Conservation (phyloP, 2,797 vertebrate genomes). For the Lepidocolaptes lacrymiger region DNA sequence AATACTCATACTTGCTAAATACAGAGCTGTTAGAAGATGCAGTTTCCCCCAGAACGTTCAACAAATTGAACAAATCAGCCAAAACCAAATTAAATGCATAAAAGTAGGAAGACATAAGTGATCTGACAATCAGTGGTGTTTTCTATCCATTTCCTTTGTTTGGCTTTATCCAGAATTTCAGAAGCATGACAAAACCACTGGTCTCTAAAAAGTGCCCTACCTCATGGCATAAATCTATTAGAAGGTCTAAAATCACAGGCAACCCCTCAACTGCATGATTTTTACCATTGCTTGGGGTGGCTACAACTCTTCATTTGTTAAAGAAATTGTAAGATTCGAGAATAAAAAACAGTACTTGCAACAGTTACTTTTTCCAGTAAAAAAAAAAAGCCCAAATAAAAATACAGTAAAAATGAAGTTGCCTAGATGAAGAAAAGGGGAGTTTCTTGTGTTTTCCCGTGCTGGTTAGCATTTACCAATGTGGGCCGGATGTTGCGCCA, state of each 20-base stretch:
- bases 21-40: constrained; percentile 31
- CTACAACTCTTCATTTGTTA: not conserved
- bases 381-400: not conserved
- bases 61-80: not conserved
- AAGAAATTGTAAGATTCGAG: not conserved
- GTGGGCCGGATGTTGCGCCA: not conserved
- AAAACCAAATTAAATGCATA: not conserved
- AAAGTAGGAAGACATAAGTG: not conserved
- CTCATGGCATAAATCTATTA: not conserved
- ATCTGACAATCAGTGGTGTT: accelerated
- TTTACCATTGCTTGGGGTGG: not conserved
- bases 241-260: not conserved
- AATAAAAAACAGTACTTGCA: not conserved
- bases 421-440: not conserved
- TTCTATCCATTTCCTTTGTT: not conserved
- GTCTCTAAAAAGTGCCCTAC: not conserved
- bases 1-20: constrained; percentile 27
- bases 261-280: not conserved
- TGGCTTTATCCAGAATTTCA: not conserved
- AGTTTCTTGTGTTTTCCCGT: not conserved
- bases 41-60: constrained; percentile 13
- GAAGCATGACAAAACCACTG: not conserved
- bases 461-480: not conserved
- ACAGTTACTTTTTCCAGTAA: not conserved
- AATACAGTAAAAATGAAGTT: not conserved